Percentiles rank a stretch among this genome's conserved stretches.
These are phyloP conservation scores for Mormyrops boulengeri DNA, from an alignment of 2,797 vertebrate species.

Conservation along the genomic window DNA sequence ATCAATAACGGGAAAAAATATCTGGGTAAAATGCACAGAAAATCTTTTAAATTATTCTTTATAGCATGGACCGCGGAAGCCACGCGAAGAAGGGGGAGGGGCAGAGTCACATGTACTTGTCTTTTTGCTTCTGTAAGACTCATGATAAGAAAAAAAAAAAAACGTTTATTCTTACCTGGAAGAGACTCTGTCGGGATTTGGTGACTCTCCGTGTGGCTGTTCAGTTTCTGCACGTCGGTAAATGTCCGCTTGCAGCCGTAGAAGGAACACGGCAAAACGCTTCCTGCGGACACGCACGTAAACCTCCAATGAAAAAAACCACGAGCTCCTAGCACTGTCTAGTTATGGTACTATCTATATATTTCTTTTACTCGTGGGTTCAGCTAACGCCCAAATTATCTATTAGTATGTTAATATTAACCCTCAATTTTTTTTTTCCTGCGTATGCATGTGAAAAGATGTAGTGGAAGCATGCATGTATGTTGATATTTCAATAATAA, in stretches of 20 bases:
- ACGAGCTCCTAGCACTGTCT: neutral
- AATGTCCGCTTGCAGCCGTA: constrained; percentile 79
- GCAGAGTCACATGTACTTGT: neutral
- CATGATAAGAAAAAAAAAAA: neutral
- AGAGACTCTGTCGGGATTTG: constrained; percentile 76
- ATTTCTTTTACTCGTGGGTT: neutral
- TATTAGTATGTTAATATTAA: neutral
- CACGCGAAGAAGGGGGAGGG: neutral
- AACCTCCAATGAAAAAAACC: neutral
- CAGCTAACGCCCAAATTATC: neutral
- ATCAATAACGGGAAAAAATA: neutral
- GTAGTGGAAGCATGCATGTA: neutral
- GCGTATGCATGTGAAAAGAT: neutral
- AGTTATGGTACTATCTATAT: neutral
- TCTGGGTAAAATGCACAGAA: neutral
- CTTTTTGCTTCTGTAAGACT: neutral
- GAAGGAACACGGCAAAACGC: constrained; percentile 64
- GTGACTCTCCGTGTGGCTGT: constrained; percentile 73
- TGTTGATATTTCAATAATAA: neutral
- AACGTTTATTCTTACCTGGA: constrained; percentile 61
- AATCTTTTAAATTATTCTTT: neutral
- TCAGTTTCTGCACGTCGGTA: constrained; percentile 59
- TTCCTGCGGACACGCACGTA: neutral
- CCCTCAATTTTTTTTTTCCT: neutral
- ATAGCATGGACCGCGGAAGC: neutral